Conservation (phyloP, 2,797 vertebrate species). For the Ambastaia sidthimunki region DNA sequence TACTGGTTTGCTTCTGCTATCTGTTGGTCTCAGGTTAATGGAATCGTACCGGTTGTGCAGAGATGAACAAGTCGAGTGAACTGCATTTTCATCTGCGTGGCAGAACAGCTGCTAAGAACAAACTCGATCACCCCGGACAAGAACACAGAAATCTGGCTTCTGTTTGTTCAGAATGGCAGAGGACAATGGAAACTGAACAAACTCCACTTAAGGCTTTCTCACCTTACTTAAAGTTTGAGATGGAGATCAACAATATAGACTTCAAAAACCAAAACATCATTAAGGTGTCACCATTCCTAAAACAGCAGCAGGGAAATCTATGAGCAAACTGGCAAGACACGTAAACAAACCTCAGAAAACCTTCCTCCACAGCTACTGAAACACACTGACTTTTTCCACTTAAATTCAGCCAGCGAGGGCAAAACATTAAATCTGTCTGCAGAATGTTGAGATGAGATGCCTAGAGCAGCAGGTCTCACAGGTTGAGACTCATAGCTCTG, state of each 20-base stretch:
- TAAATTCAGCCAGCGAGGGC: slow-evolving; percentile 24
- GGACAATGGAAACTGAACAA: slow-evolving; percentile 13
- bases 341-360: slow-evolving; percentile 33
- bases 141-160: slow-evolving; percentile 43
- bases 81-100: not conserved
- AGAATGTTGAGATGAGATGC: not conserved
- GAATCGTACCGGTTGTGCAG: slow-evolving; percentile 48
- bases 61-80: slow-evolving; percentile 37
- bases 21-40: slow-evolving; percentile 53
- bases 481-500: slow-evolving; percentile 2
- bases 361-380: slow-evolving; percentile 26
- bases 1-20: slow-evolving; percentile 43
- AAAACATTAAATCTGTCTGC: slow-evolving; percentile 21
- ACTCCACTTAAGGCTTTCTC: not conserved
- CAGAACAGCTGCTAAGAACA: slow-evolving; percentile 52
- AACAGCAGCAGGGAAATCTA: slow-evolving; percentile 20
- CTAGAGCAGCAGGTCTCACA: not conserved
- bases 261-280: slow-evolving; percentile 15
- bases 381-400: slow-evolving; percentile 29
- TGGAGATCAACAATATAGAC: no score
- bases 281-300: slow-evolving; percentile 14
- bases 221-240: not conserved
- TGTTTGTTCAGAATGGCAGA: slow-evolving; percentile 27
- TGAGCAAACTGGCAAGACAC: slow-evolving; percentile 24
- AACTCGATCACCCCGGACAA: slow-evolving; percentile 17